Evolutionary conservation across 2,888 invertebrate genomes (phyloP), one percentile per base, ranked within the genome.

Genomic region (Pyrocoelia pectoralis): DNA sequence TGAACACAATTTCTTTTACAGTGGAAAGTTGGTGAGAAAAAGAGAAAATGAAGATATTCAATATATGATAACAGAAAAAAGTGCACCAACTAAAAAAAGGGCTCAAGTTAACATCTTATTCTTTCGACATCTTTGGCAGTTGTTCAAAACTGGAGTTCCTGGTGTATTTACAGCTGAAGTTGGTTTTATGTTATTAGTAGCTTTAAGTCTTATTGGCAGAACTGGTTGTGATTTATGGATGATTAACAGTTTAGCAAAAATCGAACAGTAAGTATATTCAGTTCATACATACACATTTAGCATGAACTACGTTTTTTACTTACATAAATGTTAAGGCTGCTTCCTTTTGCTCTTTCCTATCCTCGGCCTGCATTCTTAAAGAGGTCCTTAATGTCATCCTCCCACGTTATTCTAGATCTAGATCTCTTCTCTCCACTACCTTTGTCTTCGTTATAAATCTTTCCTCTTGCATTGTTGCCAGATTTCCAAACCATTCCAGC

Each of bases 191-290:
- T 64, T 86, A 6, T 79, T 94, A 17, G 89, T 95, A 6, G 98
- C 97, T 0, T 77, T 84, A 4, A 89, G 95, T 2, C 84, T 99
- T 40, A 86, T 97, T 17, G 89, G 93, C 1, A 86, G 98, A 71
- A 97, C 98, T 0, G 86, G 96, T 70, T 97, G 97, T 77, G 99
- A 99, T 82, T 87, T 99, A 56, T 99, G 97, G 97, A 90, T 98
- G 85, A 99, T 99, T 72, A 92, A 94, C 76, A 94, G 93, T 78
- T 93, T 94, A 9, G 98, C 98, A 1, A 86, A 92, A 56, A 89
- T 98, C 72, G 98, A 98, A 85, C 94, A 93, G 93, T 91, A 79
- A 83, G 49, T 53, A 33, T 14, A 51, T 15, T 24, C 6, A 19
- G 10, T 49, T 2, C n/a, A n/a, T n/a, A n/a, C n/a, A n/a, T n/a